A percentile compares a stretch with the other conserved stretches of the same genome.
Evolutionary conservation across 2,888 invertebrate genomes (phyloP).

Genomic region (Zelleria hepariella): DNA sequence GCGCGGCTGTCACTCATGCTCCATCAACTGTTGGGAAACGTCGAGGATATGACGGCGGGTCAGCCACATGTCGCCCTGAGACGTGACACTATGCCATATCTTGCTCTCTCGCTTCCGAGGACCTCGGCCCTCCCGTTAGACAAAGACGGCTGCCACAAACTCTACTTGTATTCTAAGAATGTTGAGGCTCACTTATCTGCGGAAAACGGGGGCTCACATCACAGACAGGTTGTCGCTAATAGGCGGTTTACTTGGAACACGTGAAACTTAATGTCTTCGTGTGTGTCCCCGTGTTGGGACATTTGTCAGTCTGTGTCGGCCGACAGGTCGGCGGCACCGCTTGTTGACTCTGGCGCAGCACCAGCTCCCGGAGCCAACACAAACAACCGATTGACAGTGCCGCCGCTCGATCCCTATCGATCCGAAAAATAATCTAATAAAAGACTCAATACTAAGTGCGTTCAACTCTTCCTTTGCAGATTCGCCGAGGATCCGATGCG

Average conservation of each 20-base stretch:
- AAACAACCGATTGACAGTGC: conserved; percentile 46
- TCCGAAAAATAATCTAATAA: conserved; percentile 45
- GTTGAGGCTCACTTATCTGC: conserved; percentile 49
- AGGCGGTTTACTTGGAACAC: conserved; percentile 60
- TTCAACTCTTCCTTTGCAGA: conserved; percentile 60
- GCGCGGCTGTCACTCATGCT: conserved; percentile 67
- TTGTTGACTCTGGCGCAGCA: conserved; percentile 43
- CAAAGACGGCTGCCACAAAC: conserved; percentile 51
- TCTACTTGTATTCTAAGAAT: conserved; percentile 42
- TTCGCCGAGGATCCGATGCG: conserved; percentile 66
- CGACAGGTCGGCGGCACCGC: conserved; percentile 38
- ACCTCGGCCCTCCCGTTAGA: conserved; percentile 46
- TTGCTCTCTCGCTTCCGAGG: conserved; percentile 54
- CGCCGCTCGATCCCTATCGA: conserved; percentile 35
- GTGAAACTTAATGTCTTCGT: conserved; percentile 56
- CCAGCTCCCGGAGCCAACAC: conserved; percentile 41
- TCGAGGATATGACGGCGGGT: conserved; percentile 63
- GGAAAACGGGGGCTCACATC: conserved; percentile 50
- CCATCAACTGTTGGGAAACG: conserved; percentile 68
- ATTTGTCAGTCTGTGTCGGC: conserved; percentile 48
- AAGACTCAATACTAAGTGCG: conserved; percentile 48
- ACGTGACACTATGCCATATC: conserved; percentile 64
- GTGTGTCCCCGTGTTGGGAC: conserved; percentile 54
- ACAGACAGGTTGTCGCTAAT: conserved; percentile 68
- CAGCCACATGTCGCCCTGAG: conserved; percentile 59